Evolutionary conservation across 2,113 vertebrate genomes (phyloP).

Genomic region (Alligator sinensis): DNA sequence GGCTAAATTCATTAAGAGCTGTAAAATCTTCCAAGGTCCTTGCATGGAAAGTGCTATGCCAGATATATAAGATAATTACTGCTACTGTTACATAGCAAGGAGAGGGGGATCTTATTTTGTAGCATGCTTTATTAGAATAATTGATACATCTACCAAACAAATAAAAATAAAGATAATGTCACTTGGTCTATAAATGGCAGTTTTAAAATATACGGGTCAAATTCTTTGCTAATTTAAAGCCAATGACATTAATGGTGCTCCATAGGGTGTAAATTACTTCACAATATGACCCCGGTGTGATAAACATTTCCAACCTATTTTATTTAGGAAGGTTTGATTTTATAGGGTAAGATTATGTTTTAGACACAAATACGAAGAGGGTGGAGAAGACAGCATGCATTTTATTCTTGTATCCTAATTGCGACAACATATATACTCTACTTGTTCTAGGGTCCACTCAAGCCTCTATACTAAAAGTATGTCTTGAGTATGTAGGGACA

Average conservation of each 20-base stretch:
- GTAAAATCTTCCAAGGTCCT: conserved; percentile 62
- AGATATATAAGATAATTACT: conserved; percentile 31
- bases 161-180: conserved; percentile 17
- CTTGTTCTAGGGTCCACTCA: conserved; percentile 58
- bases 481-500: conserved; percentile 70
- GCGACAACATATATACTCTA: conserved; percentile 68
- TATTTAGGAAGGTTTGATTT: neutral
- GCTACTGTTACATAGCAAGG: neutral
- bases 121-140: conserved; percentile 28
- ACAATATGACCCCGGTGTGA: neutral
- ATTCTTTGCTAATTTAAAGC: conserved; percentile 21
- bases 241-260: neutral
- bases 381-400: conserved; percentile 7
- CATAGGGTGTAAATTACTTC: neutral
- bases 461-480: conserved; percentile 61
- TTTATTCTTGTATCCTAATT: conserved; percentile 46
- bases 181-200: neutral
- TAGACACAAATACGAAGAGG: conserved; percentile 6
- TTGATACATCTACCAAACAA: conserved; percentile 1
- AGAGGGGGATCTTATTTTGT: conserved; percentile 57
- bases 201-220: neutral
- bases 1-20: conserved; percentile 56
- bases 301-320: conserved; percentile 33
- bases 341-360: neutral
- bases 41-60: conserved; percentile 50